A percentile compares a stretch with the other conserved stretches of the same genome.
phyloP scores from a whole-genome alignment of 1,140 invertebrate species.

The Lepidostoma basale region DNA sequence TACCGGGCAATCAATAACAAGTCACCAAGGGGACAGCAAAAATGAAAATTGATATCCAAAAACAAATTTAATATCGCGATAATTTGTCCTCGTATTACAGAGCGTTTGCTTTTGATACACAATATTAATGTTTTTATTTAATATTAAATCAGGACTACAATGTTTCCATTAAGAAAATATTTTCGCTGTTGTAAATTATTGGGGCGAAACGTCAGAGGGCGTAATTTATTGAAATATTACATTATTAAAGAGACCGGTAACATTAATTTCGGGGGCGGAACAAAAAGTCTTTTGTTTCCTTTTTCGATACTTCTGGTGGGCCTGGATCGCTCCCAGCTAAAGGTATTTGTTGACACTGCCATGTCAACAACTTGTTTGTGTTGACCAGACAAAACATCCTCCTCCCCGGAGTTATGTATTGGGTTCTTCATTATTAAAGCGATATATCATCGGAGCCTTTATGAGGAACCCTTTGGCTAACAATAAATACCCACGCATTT shows the following conservation, averaged over 20 bases:
- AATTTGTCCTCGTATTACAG: too few species aligned
- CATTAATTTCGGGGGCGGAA: background rate
- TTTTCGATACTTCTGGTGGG: background rate
- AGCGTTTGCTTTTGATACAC: too few species aligned
- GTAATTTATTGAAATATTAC: conserved; percentile 15
- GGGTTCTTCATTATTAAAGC: background rate
- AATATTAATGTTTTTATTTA: background rate
- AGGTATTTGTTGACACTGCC: conserved; percentile 1
- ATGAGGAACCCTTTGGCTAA: background rate
- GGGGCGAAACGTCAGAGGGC: background rate
- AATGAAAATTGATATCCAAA: too few species aligned
- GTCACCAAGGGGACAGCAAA: too few species aligned
- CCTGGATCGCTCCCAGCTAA: background rate
- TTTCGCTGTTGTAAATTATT: background rate
- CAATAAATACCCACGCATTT: too few species aligned
- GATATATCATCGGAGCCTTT: conserved; percentile 1
- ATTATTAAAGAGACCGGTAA: background rate
- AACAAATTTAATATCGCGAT: too few species aligned
- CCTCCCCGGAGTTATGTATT: conserved; percentile 1
- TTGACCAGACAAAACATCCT: conserved; percentile 1
- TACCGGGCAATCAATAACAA: too few species aligned
- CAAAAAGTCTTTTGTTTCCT: background rate
- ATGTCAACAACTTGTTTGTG: conserved; percentile 11
- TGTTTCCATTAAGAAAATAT: conserved; percentile 4
- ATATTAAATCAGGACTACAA: background rate